Base-by-base conservation (phyloP, 2,113 vertebrate species). In the Serilophus lunatus region DNA sequence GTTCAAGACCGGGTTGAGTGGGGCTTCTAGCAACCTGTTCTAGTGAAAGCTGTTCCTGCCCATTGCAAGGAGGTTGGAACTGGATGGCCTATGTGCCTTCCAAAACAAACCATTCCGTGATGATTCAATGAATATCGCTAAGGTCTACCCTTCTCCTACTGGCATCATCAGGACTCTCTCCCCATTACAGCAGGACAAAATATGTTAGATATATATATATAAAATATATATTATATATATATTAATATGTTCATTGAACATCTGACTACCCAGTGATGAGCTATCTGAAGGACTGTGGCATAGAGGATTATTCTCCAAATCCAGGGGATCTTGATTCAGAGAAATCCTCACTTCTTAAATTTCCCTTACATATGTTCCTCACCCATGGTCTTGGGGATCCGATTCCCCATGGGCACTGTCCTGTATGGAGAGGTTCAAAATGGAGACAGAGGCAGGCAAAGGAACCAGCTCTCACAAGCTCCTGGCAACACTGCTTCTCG, bases 231-330 rank as follows among this genome's bases (percentile, higher is more conserved):
- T n/a, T n/a, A n/a, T n/a, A n/a, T 42, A 42, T 10, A 42, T 44
- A 25, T 7, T 28, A 47, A 42, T 12, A 53, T 11, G 12, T 10
- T 40, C 3, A 0, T 79, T 51, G 0, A 0, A 25, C 31, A 42
- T 24, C 69, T 53, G 42, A 33, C 49, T 68, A 18, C 14, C 16
- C 22, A 25, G 47, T 17, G 18, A 60, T 47, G 51, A 82, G 4
- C 28, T 60, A 26, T 25, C 25, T 68, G 78, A 87, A 79, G 31
- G 28, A 59, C 47, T 45, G 17, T 31, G 47, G 24, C 35, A 42
- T 16, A 16, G 4, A 71, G 25, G 20, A 5, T 56, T 60, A 22
- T 23, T 76, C 25, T 81, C 31, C 54, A 72, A 18, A 64, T 64
- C 8, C 28, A 44, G 7, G 20, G 12, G 23, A 17, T 63, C 26